Conservation (phyloP, 92 coral and sea anemone species). For the Galaxea fascicularis region DNA sequence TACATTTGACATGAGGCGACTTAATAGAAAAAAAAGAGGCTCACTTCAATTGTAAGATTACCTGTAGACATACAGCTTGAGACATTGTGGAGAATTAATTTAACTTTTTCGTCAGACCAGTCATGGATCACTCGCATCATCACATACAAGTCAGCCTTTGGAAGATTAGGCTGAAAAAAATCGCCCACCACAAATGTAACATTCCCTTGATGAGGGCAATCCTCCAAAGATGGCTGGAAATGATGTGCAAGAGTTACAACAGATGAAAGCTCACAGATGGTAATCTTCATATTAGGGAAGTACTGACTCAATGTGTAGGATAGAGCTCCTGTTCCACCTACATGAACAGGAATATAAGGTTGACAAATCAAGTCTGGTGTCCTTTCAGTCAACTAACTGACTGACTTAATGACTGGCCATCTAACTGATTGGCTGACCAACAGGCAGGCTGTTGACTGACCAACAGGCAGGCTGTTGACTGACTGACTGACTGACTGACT, state of each 20-base stretch:
- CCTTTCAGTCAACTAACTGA: background rate
- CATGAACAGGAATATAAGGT: too few relatives aligned
- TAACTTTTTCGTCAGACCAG: constrained; percentile 55
- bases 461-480: too few relatives aligned
- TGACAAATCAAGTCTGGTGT: background rate
- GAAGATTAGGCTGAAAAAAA: constrained; percentile 73
- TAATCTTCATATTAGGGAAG: constrained; percentile 84
- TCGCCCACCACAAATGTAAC: constrained; percentile 73
- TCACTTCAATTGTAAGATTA: background rate
- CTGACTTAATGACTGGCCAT: too few relatives aligned
- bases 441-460: too few relatives aligned
- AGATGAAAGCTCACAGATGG: constrained; percentile 77
- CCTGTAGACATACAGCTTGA: constrained; percentile 61
- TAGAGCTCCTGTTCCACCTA: constrained; percentile 72
- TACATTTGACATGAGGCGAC: too few relatives aligned
- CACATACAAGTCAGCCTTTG: constrained; percentile 65
- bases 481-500: too few relatives aligned
- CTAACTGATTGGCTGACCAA: too few relatives aligned
- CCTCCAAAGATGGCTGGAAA: constrained; percentile 61
- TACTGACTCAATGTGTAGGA: constrained; percentile 73
- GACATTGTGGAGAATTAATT: constrained; percentile 39
- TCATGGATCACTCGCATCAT: constrained; percentile 61
- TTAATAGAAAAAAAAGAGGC: background rate
- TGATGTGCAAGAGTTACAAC: constrained; percentile 66
- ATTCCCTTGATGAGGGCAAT: constrained; percentile 75